Conservation (phyloP, 2,113 vertebrate genomes). For the Eurystomus gularis region DNA sequence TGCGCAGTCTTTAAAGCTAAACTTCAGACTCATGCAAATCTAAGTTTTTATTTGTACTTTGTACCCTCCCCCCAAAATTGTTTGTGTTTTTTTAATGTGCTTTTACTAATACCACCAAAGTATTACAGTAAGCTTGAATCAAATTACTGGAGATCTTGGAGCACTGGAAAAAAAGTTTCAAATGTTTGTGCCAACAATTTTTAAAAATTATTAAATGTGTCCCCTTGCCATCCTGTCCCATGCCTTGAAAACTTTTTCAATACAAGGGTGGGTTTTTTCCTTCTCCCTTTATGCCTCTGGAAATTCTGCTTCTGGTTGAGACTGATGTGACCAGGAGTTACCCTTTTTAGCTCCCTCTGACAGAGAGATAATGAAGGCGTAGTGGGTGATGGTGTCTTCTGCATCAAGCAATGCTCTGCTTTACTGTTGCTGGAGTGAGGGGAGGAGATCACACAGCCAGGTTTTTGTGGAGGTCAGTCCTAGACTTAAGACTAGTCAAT, state of each 20-base stretch:
- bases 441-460: neutral
- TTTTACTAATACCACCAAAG: neutral
- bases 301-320: neutral
- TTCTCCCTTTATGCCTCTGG: neutral
- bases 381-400: neutral
- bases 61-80: neutral
- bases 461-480: neutral
- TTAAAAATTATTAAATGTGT: accelerated
- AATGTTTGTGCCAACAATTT: neutral
- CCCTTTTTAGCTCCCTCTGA: neutral
- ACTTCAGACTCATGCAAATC: neutral
- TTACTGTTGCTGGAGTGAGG: neutral
- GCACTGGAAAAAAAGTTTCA: neutral
- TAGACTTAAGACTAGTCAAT: neutral
- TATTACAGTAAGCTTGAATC: neutral
- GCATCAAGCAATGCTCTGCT: neutral
- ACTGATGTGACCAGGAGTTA: neutral
- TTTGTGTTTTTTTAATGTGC: neutral
- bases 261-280: neutral
- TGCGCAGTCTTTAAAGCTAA: neutral
- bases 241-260: neutral
- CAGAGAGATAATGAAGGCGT: neutral
- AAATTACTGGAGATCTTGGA: neutral
- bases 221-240: neutral
- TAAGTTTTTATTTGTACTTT: neutral